Evolutionary conservation across 1,140 invertebrate genomes (phyloP).

Genomic region (Hypsibius dujardini): DNA sequence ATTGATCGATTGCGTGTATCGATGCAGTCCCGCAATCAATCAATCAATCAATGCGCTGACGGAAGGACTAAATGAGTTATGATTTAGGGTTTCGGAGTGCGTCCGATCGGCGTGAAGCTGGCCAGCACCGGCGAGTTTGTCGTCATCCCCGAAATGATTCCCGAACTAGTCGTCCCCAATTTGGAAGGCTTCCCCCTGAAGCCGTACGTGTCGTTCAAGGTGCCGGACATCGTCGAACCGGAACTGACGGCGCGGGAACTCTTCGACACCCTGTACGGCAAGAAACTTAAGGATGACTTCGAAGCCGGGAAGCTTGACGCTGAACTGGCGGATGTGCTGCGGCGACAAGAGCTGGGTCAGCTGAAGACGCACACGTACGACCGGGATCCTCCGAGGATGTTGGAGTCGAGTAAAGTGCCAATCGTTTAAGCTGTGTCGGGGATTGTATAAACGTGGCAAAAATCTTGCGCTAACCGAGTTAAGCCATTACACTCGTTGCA

Average conservation of each 20-base stretch:
- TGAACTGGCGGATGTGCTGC: slow-evolving; percentile 32
- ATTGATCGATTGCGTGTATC: too few species aligned
- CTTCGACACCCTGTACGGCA: slow-evolving; percentile 60
- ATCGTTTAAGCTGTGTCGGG: too few species aligned
- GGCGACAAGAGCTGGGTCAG: neutral
- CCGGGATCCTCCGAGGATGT: neutral
- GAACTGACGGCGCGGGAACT: slow-evolving; percentile 65
- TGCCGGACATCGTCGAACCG: slow-evolving; percentile 49
- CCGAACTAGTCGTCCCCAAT: slow-evolving; percentile 76
- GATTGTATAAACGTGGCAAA: too few species aligned
- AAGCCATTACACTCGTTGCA: too few species aligned
- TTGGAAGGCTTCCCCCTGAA: slow-evolving; percentile 59
- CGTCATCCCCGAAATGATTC: slow-evolving; percentile 65
- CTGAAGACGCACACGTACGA: slow-evolving; percentile 7
- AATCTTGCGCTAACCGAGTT: too few species aligned
- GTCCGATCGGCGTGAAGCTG: neutral
- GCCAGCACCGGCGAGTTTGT: slow-evolving; percentile 35
- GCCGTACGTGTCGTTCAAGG: slow-evolving; percentile 76
- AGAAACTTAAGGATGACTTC: slow-evolving; percentile 61
- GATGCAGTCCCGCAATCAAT: too few species aligned
- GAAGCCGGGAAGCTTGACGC: slow-evolving; percentile 48
- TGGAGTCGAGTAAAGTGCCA: neutral
- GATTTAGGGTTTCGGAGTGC: neutral
- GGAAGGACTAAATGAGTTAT: too few species aligned
- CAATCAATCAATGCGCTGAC: too few species aligned